phyloP scores from a whole-genome alignment of 2,113 vertebrate genomes.

The Psettodes erumei region DNA sequence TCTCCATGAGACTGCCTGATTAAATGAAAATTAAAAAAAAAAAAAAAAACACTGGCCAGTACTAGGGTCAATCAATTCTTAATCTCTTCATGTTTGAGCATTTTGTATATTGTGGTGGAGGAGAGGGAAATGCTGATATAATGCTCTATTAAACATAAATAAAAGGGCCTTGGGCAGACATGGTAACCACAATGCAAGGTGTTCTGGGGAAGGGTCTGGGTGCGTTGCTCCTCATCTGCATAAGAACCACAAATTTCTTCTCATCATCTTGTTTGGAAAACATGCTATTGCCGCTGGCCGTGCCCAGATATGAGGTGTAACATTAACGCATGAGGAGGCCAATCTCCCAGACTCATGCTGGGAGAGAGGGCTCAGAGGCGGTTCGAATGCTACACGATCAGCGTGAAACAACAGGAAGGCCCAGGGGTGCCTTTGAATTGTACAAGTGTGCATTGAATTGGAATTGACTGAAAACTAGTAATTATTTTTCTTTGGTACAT shows the following conservation, averaged over 20 bases:
- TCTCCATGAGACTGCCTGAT: neutral
- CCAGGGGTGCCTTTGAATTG: slow-evolving; percentile 23
- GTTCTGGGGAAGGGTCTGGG: slow-evolving; percentile 17
- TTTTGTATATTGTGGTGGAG: slow-evolving; percentile 24
- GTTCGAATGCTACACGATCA: slow-evolving; percentile 30
- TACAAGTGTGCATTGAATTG: slow-evolving; percentile 1
- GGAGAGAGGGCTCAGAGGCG: slow-evolving; percentile 5
- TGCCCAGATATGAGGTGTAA: slow-evolving; percentile 59
- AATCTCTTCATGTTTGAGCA: slow-evolving; percentile 24
- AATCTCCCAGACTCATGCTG: slow-evolving; percentile 22
- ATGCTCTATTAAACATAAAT: slow-evolving; percentile 56
- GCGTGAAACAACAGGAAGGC: slow-evolving; percentile 13
- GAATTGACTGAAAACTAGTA: slow-evolving; percentile 8
- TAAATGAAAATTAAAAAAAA: neutral
- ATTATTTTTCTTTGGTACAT: slow-evolving; percentile 17
- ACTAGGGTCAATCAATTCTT: slow-evolving; percentile 41
- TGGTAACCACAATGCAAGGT: slow-evolving; percentile 25
- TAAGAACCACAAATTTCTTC: slow-evolving; percentile 25
- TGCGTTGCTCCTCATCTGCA: slow-evolving; percentile 44
- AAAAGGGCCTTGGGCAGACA: slow-evolving; percentile 43
- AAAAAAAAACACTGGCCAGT: neutral
- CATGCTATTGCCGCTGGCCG: slow-evolving; percentile 42
- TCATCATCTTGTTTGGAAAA: slow-evolving; percentile 45
- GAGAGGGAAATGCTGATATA: slow-evolving; percentile 37
- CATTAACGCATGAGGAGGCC: slow-evolving; percentile 43